phyloP scores from a whole-genome alignment of 2,888 invertebrate genomes.

The Melanophora roralis region DNA sequence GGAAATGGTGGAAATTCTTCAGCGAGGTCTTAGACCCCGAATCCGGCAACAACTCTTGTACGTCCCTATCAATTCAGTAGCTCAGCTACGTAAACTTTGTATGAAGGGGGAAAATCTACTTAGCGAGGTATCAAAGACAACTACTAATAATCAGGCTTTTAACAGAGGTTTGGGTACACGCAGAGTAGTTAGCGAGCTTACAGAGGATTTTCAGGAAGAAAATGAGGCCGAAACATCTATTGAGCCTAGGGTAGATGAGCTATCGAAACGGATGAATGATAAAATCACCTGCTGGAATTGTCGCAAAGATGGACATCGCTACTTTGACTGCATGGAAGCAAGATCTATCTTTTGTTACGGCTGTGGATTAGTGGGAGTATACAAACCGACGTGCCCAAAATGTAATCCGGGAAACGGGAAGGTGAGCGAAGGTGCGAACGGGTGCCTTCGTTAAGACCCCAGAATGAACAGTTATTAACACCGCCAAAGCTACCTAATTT shows the following conservation, averaged over 20 bases:
- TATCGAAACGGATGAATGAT: too few relatives aligned
- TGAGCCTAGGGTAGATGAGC: too few relatives aligned
- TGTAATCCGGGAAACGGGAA: conserved; percentile 29
- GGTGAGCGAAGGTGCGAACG: not conserved
- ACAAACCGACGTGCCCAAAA: conserved; percentile 2
- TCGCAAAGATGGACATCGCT: conserved; percentile 11
- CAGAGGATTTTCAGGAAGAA: not conserved
- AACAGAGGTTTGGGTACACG: not conserved
- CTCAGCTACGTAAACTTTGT: conserved; percentile 27
- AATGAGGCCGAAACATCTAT: too few relatives aligned
- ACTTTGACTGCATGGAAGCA: conserved; percentile 12
- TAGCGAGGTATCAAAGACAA: not conserved
- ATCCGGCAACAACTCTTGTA: conserved; percentile 32
- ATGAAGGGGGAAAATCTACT: conserved; percentile 31
- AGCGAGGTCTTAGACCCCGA: conserved; percentile 20
- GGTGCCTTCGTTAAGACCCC: not conserved
- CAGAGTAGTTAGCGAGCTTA: not conserved
- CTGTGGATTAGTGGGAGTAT: not conserved
- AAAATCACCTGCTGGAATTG: conserved; percentile 10
- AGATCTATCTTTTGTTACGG: conserved; percentile 32
- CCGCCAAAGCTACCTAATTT: not conserved
- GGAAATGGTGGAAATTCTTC: conserved; percentile 40
- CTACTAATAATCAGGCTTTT: not conserved
- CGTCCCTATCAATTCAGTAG: conserved; percentile 28
- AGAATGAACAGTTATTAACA: too few relatives aligned